Evolutionary conservation across 2,888 invertebrate species (phyloP), one percentile per base, ranked within the genome.

Genomic region (Tenthredo distinguenda): DNA sequence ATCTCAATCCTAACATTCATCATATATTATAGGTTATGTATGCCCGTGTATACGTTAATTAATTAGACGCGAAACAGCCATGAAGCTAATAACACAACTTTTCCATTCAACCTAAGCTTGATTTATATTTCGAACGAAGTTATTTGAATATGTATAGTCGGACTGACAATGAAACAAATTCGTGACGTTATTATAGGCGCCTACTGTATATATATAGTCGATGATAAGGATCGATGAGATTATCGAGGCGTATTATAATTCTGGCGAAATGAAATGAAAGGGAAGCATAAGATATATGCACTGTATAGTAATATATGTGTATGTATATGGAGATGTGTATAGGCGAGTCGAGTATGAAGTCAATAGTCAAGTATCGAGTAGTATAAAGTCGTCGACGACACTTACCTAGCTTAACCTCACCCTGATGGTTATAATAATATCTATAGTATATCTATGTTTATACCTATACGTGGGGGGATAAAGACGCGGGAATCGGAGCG

Each of bases 371-470:
- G 50, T 50, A 50, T 50, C 6, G 50, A 65, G 65, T 31, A 26
- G 26, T 31, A 31, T 18, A 34, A 21, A 68, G 15, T 34, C 31
- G 43, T 43, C 50, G 77, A 31, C 77, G 31, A 77, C 18, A 77
- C 77, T 55, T 87, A 86, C 87, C 89, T 87, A 89, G 87, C 88
- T 88, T 88, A 88, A 91, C 87, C 89, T 88, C 90, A 90, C 87
- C 86, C 85, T 18, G 81, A 31, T 21, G 81, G 26, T 58, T 77
- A 77, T 77, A 31, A 55, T 26, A 55, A 50, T 55, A 50, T 55
- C 55, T 77, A 55, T 31, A 26, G 26, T 26, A 26, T n/a, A 18
- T 26, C 9, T 26, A 26, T 58, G 0, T n/a, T 9, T 58, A 26
- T 26, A 58, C 21, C 58, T 47, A 31, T 84, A 81, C 82, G 71